phyloP scores from a whole-genome alignment of 2,888 invertebrate genomes.

The Watsonalla cultraria region DNA sequence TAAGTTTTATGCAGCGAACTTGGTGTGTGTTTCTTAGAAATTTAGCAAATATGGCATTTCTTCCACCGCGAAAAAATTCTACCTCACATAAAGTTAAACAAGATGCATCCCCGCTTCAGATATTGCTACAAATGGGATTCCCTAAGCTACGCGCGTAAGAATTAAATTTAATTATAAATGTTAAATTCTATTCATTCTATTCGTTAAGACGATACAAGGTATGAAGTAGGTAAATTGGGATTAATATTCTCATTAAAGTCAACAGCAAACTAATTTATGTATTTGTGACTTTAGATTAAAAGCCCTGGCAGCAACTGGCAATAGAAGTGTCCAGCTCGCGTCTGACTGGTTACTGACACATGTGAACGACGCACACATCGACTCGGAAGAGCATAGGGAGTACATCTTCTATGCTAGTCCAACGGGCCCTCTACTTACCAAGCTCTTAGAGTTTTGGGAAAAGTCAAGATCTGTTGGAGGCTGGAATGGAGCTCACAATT shows the following conservation, averaged over 20 bases:
- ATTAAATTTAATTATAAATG: neutral
- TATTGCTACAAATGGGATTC: constrained; percentile 92
- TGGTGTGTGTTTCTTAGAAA: constrained; percentile 24
- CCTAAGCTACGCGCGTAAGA: constrained; percentile 93
- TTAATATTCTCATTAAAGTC: too few species aligned
- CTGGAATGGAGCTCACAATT: constrained; percentile 95
- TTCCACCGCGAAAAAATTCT: constrained; percentile 88
- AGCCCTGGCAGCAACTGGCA: constrained; percentile 93
- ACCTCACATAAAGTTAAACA: constrained; percentile 86
- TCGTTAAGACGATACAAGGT: neutral
- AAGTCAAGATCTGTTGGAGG: constrained; percentile 85
- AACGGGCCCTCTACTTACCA: constrained; percentile 84
- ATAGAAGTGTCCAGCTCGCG: constrained; percentile 91
- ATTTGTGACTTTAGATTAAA: constrained; percentile 82
- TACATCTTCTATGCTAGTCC: constrained; percentile 94
- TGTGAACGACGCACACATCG: constrained; percentile 89
- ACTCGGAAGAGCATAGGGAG: constrained; percentile 87
- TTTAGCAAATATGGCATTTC: constrained; percentile 80
- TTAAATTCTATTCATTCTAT: neutral
- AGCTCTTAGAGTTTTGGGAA: constrained; percentile 87
- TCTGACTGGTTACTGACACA: constrained; percentile 95
- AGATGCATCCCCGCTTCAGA: constrained; percentile 87
- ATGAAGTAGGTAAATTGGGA: too few species aligned
- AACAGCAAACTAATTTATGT: constrained; percentile 22
- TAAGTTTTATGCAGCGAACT: constrained; percentile 40